These are phyloP conservation scores for Alligator mississippiensis DNA, from an alignment of 2,113 vertebrate genomes.

Conservation along the genomic window DNA sequence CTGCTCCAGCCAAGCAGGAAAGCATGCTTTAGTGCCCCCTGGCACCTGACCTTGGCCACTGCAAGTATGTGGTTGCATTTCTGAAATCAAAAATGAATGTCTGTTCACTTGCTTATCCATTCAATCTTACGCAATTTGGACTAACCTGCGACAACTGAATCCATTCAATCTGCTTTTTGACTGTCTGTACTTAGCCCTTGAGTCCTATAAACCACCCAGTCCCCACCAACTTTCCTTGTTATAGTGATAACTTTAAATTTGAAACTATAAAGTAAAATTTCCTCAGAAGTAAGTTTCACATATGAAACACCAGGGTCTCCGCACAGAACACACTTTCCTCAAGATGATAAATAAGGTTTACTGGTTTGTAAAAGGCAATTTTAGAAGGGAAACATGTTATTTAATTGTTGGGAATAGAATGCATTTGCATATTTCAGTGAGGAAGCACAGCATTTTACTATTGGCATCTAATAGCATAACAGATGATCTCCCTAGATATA, in stretches of 20 bases:
- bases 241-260: background rate
- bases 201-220: background rate
- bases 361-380: background rate
- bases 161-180: too few species aligned
- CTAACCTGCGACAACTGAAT: too few species aligned
- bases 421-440: background rate
- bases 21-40: too few species aligned
- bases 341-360: background rate
- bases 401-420: background rate
- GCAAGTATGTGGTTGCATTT: too few species aligned
- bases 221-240: background rate
- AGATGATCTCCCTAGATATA: slow-evolving; percentile 10
- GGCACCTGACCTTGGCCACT: too few species aligned
- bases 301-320: background rate
- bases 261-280: background rate
- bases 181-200: background rate
- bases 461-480: background rate
- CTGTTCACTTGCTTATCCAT: too few species aligned
- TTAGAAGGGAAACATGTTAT: background rate
- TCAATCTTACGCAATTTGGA: too few species aligned
- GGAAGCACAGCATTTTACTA: background rate
- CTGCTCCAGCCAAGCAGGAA: too few species aligned
- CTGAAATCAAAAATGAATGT: too few species aligned
- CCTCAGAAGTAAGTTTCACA: background rate
- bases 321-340: background rate